Conservation (phyloP, 2,797 vertebrate species). For the Psittacula derbiana region DNA sequence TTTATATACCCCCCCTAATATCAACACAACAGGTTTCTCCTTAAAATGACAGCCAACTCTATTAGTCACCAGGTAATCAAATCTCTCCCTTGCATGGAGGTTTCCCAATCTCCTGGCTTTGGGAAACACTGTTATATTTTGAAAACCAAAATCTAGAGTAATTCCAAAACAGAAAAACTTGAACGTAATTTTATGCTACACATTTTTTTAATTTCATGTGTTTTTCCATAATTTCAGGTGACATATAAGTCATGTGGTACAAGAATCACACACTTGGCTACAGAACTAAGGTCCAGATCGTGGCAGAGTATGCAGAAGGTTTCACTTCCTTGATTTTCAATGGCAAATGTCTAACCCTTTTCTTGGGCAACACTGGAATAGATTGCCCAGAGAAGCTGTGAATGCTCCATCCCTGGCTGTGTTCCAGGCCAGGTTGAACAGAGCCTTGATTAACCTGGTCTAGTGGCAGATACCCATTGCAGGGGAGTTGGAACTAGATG, state of each 20-base stretch:
- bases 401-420: background rate
- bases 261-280: background rate
- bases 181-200: background rate
- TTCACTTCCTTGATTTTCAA: background rate
- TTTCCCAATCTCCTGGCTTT: background rate
- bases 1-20: rapidly evolving
- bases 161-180: background rate
- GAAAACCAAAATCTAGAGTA: background rate
- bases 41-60: background rate
- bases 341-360: background rate
- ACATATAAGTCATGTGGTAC: background rate
- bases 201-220: rapidly evolving
- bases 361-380: background rate
- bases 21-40: background rate
- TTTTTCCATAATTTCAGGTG: background rate
- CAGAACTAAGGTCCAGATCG: background rate
- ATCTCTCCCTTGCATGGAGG: background rate
- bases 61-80: background rate
- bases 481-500: background rate
- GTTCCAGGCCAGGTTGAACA: background rate
- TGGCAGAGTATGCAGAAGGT: background rate
- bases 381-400: background rate
- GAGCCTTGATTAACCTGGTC: background rate
- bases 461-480: background rate
- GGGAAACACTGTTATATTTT: background rate